Base-by-base conservation (phyloP, 2,113 vertebrate species). In the Spea multiplicata region DNA sequence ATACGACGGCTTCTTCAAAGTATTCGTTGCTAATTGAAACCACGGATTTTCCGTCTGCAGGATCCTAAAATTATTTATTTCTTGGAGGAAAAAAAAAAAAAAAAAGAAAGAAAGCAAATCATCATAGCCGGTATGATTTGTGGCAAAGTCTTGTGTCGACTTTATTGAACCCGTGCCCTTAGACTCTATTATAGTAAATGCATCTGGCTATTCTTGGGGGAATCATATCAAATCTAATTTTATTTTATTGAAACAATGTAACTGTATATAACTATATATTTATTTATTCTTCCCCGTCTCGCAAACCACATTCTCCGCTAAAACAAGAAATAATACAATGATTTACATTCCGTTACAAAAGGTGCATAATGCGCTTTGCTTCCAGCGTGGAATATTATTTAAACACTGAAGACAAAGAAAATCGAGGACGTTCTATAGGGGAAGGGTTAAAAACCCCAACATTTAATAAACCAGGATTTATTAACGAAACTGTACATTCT, bases 21-120 rank as follows among this genome's bases (percentile, higher is more conserved):
- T 78, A 0, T 0, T 81, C 75, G 73, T 71, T 84, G 83, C 82
- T 81, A 81, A 89, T 81, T 81, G 84, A 87, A 87, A 88, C 84
- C 13, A 44, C 66, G 30, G 73, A 16, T 87, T 85, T n/a, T 72
- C 49, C 67, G 52, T 75, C 6, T 48, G 57, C 77, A 30, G 12
- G 52, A 67, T 73, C 13, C 64, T 57, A 44, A 68, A 80, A 68
- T 55, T 73, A 74, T 67, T n/a, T 74, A 61, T 68, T 74, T 74
- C 64, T 49, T 47, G 53, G n/a, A 46, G 65, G 30, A 67, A 45
- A 53, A 17, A 64, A 64, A 64, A 64, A 52, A 52, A 45, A 53
- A 17, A 64, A 64, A 64, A 64, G 30, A 52, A 69, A 48, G 8
- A 70, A 55, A 53, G 30, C 30, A 1, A 71, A 66, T 48, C 64